Percentiles rank a stretch among this genome's conserved stretches.
Evolutionary conservation across 2,797 vertebrate species (phyloP).

Genomic region (Leuciscus waleckii): DNA sequence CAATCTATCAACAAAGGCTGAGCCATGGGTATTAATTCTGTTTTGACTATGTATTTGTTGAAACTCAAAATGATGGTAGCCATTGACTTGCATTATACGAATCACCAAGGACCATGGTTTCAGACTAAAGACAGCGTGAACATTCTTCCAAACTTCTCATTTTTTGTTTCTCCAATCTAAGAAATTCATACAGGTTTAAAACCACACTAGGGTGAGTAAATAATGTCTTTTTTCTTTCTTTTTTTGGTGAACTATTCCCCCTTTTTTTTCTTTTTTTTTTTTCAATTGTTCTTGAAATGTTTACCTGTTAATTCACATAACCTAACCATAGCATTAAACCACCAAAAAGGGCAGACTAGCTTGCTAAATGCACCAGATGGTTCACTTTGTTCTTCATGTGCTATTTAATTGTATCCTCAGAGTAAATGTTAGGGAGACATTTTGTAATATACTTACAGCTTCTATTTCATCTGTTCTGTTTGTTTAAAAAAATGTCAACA

Average conservation of each 20-base stretch:
- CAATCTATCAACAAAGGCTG: no score
- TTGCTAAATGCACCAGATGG: background rate
- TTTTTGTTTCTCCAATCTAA: background rate
- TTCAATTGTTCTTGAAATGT: background rate
- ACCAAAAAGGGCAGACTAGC: background rate
- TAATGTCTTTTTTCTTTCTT: no score
- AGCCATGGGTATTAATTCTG: no score
- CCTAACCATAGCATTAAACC: no score
- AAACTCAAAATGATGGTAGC: no score
- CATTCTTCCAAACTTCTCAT: background rate
- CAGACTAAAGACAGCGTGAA: background rate
- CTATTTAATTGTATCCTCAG: background rate
- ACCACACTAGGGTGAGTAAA: no score
- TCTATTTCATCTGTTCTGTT: constrained; percentile 14
- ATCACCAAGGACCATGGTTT: no score
- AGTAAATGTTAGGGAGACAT: background rate
- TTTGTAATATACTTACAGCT: background rate
- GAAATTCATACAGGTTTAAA: background rate
- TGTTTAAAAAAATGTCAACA: background rate
- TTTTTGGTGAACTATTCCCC: no score
- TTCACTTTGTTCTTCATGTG: background rate
- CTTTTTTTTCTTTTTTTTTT: no score
- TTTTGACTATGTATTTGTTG: no score
- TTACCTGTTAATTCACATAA: background rate
- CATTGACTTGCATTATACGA: no score